These are phyloP conservation scores for Clarias gariepinus DNA, from an alignment of 2,113 vertebrate genomes.

Conservation along the genomic window DNA sequence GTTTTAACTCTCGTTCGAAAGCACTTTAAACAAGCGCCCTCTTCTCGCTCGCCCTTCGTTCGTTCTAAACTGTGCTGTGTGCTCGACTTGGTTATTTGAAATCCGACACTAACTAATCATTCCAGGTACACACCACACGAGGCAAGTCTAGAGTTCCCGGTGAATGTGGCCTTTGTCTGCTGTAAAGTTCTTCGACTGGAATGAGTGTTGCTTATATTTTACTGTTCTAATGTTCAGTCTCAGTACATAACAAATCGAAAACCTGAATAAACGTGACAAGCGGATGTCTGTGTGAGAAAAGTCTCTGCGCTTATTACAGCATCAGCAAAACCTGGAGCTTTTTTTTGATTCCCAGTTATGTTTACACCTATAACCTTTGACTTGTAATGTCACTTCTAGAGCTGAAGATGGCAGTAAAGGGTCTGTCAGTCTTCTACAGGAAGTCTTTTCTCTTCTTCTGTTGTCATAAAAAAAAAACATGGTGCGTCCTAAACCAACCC, in stretches of 20 bases:
- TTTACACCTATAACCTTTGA: neutral
- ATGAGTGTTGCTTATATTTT: constrained; percentile 45
- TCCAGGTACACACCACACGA: constrained; percentile 24
- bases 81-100: constrained; percentile 17
- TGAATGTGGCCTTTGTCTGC: constrained; percentile 43
- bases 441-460: neutral
- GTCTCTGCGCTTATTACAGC: constrained; percentile 1
- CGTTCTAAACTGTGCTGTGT: constrained; percentile 7
- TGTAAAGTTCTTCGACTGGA: constrained; percentile 43
- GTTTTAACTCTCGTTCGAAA: constrained; percentile 32
- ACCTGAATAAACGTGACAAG: constrained; percentile 52
- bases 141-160: constrained; percentile 6
- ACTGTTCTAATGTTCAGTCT: constrained; percentile 47
- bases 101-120: constrained; percentile 35
- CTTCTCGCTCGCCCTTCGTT: neutral
- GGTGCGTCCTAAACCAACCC: neutral
- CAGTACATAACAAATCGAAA: constrained; percentile 34
- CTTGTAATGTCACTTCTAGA: neutral
- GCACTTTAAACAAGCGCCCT: constrained; percentile 19
- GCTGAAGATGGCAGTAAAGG: neutral
- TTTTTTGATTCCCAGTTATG: neutral
- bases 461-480: neutral
- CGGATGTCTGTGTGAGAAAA: constrained; percentile 32
- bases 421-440: no score
- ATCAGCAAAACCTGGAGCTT: neutral